Evolutionary conservation across 35 echinoderm and acorn worm genomes (phyloP), one percentile per base, ranked within the genome.

Genomic region (Eucidaris tribuloides): DNA sequence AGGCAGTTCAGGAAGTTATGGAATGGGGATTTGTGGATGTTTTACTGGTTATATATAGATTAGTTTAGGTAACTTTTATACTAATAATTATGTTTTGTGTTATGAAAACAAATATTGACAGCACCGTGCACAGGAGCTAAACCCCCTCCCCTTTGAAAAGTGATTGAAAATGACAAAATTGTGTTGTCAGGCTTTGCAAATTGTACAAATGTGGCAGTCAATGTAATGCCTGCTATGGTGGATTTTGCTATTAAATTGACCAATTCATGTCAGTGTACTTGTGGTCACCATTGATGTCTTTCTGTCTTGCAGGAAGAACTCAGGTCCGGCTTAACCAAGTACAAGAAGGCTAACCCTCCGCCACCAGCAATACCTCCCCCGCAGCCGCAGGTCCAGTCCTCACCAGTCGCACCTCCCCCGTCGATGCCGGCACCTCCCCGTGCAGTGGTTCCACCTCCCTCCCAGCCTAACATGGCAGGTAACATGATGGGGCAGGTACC

Each of bases 301-400:
- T 74, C 11, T 74, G 2, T 22, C 36, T 19, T 46, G 35, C 58
- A 88, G 85, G 85, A 88, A 38, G 85, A 88, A 41, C 35, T 88
- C 18, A 56, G 85, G 54, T 58, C 85, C 29, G 5, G 27, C 19
- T 31, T 76, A 41, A n/a, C 76, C 5, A 88, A 88, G 50, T 88
- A 88, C 58, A 80, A 88, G 42, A 88, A 81, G 22, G 23, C 37
- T 40, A 41, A 27, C 38, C 68, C 68, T 25, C 28, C 37, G 61
- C 28, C 37, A 14, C 61, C 61, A 64, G 37, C 61, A 19, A 32
- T 64, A 43, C 79, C 15, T 18, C 55, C 30, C 25, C 82, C 39
- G n/a, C 61, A n/a, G 11, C 45, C 17, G 63, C 82, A 39, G 17
- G 23, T 24, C 34, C 42, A 30, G 17, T 31, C 30, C 42, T 63